phyloP scores from a whole-genome alignment of 1,140 invertebrate species.

The Ctenoplectra terminalis region DNA sequence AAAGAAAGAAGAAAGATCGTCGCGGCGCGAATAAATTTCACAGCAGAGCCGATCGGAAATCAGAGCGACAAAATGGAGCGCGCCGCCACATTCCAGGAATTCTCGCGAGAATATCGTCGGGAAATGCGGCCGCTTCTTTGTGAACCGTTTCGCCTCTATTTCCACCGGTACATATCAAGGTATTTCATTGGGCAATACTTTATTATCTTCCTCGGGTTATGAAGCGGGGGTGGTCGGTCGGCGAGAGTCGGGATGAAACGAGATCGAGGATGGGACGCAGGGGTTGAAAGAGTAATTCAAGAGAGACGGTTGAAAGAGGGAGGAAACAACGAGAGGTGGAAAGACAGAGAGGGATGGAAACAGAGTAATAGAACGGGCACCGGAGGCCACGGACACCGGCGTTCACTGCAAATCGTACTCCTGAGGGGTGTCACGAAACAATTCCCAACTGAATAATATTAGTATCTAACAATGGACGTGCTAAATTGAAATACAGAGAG shows the following conservation, averaged over 20 bases:
- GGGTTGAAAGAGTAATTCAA: neutral
- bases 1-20: neutral
- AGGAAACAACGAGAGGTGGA: neutral
- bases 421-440: constrained; percentile 78
- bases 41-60: neutral
- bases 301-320: neutral
- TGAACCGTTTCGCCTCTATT: constrained; percentile 31
- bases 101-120: constrained; percentile 34
- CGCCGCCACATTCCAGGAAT: constrained; percentile 14
- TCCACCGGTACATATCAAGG: constrained; percentile 30
- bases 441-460: constrained; percentile 82
- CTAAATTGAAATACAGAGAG: constrained; percentile 81
- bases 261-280: neutral
- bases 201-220: constrained; percentile 42
- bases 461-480: constrained; percentile 81
- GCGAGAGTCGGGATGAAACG: constrained; percentile 6
- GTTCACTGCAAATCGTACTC: constrained; percentile 57
- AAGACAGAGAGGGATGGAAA: constrained; percentile 58
- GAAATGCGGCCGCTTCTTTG: constrained; percentile 50
- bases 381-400: constrained; percentile 35
- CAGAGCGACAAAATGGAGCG: constrained; percentile 20
- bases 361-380: constrained; percentile 65
- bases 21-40: neutral
- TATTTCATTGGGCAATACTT: constrained; percentile 57
- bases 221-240: constrained; percentile 5